phyloP scores from a whole-genome alignment of 2,113 vertebrate species.

The Bucco capensis region DNA sequence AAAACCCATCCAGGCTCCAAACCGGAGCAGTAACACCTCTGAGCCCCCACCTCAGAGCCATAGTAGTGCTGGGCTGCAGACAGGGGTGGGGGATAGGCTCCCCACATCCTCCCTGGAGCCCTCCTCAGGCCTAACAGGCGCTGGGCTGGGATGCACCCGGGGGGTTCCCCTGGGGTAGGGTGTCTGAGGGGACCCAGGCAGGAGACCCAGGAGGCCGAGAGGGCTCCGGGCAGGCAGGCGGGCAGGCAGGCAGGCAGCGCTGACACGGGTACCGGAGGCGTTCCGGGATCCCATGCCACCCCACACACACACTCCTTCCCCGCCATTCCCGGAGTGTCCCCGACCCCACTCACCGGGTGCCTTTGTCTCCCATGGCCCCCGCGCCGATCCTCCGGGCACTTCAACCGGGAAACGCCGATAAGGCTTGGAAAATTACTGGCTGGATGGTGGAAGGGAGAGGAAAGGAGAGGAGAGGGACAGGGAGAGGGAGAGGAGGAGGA shows the following conservation, averaged over 20 bases:
- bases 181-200: neutral
- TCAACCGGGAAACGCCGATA: neutral
- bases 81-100: too few relatives aligned
- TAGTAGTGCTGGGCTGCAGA: neutral
- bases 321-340: neutral
- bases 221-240: neutral
- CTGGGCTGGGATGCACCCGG: neutral
- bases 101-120: neutral
- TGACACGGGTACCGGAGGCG: neutral
- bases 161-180: neutral
- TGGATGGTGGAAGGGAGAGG: neutral
- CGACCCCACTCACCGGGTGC: slow-evolving; percentile 1
- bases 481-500: neutral
- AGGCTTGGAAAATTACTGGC: slow-evolving; percentile 23
- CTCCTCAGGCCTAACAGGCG: neutral
- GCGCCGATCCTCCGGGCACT: neutral
- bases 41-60: neutral
- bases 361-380: slow-evolving; percentile 25
- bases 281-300: neutral
- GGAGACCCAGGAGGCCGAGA: too few relatives aligned
- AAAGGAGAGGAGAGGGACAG: neutral
- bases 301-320: neutral
- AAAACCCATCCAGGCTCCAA: neutral
- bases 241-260: neutral
- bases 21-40: neutral